Conservation (phyloP, 2,888 invertebrate genomes). For the Eumacrocentrus americanus region DNA sequence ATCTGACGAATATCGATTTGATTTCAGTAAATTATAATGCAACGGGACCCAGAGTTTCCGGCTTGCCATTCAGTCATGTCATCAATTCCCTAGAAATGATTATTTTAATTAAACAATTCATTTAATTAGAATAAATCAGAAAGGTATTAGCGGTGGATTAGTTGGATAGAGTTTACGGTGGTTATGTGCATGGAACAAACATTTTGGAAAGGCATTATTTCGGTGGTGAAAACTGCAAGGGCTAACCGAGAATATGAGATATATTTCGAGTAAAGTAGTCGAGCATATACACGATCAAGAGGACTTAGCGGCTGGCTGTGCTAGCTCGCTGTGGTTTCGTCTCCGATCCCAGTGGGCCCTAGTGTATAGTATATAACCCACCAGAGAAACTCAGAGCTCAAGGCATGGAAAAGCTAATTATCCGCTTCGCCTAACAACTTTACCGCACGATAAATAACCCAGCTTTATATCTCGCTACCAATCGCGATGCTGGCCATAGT, state of each 20-base stretch:
- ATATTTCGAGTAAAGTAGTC: background rate
- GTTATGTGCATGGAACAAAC: no score
- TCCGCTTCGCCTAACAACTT: constrained; percentile 27
- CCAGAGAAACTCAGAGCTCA: constrained; percentile 5
- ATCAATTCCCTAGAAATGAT: no score
- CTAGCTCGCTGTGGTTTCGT: background rate
- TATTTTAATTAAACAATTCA: no score
- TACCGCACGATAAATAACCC: constrained; percentile 28
- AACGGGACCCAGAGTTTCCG: no score
- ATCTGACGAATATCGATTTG: no score
- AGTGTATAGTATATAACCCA: no score
- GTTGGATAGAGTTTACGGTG: no score
- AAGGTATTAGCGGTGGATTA: no score
- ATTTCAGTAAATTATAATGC: no score
- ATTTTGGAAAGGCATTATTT: no score
- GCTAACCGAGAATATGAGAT: background rate
- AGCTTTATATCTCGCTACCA: constrained; percentile 21
- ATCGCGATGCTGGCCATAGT: constrained; percentile 7
- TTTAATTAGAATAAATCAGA: no score
- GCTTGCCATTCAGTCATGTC: no score
- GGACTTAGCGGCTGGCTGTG: background rate
- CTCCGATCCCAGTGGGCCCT: constrained; percentile 8
- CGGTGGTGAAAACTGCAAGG: background rate
- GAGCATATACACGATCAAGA: background rate
- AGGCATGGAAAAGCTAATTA: constrained; percentile 27